Evolutionary conservation across 2,888 invertebrate genomes (phyloP), one percentile per base, ranked within the genome.

Genomic region (Epistrophe eligans): DNA sequence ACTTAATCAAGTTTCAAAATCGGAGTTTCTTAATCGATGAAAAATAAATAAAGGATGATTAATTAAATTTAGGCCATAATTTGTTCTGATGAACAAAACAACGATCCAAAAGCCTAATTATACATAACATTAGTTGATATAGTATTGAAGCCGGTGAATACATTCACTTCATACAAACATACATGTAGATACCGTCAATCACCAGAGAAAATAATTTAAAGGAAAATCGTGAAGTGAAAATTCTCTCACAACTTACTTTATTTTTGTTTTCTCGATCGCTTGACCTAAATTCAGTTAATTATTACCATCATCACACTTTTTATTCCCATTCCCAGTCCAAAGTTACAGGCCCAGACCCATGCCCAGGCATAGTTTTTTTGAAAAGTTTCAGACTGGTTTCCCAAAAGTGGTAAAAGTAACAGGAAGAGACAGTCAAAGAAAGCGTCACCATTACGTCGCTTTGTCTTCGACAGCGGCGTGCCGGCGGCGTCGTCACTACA

Each of bases 221-320:
- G 60, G 58, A 81, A 77, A 77, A 40, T 73, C 84, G 67, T 85
- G 81, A 77, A 77, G 73, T 62, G 81, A 70, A 85, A 85, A 77
- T 67, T 81, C 77, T 85, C 81, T 70, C 77, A 84, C 80, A 76
- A 72, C 58, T 72, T 58, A 50, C 60, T 58, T 64, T 19, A 11
- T 50, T 79, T 84, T 64, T 17, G 19, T 71, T 73, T 38, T 77
- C 55, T 66, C 72, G 45, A 52, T 80, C 58, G 38, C 60, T 50
- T 85, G 84, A 85, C 84, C 84, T 43, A 85, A 85, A 81, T 85
- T 77, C 73, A 57, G 84, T 77, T 84, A 80, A 84, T 84, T 81
- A 85, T 73, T 73, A 81, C 81, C 77, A 77, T 57, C 84, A 77
- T 85, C 73, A 77, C 55, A 77, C 77, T 70, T 62, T 60, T 57